A percentile compares a stretch with the other conserved stretches of the same genome.
Conservation (phyloP, 2,113 vertebrate genomes). For the Chroicocephalus ridibundus region DNA sequence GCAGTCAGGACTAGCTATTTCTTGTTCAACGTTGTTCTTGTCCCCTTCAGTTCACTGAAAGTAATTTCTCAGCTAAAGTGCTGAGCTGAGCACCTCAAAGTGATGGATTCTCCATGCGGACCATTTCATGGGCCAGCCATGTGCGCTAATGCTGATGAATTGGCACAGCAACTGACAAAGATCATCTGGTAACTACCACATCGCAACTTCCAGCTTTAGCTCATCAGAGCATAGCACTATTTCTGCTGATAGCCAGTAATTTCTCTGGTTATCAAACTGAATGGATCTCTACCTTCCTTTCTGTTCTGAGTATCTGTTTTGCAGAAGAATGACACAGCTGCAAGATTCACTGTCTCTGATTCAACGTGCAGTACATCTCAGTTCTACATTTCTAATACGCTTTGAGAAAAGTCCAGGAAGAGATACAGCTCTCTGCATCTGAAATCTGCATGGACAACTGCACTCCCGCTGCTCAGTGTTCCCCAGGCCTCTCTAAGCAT, state of each 20-base stretch:
- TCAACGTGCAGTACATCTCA: neutral
- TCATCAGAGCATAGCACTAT: neutral
- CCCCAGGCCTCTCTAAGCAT: neutral
- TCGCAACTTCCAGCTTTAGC: neutral
- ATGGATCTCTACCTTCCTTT: neutral
- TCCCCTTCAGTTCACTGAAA: neutral
- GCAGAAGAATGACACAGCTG: neutral
- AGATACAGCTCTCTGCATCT: neutral
- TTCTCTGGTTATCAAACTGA: neutral
- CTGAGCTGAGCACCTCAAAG: neutral
- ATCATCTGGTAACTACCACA: neutral
- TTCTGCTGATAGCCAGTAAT: neutral
- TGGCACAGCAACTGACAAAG: neutral
- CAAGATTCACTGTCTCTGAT: neutral
- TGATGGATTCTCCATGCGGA: neutral
- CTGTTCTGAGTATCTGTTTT: neutral
- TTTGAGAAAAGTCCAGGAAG: neutral
- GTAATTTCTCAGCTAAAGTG: neutral
- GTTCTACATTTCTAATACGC: neutral
- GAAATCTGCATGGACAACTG: neutral
- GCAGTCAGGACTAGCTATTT: neutral
- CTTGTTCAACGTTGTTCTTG: rapidly evolving
- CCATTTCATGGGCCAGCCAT: neutral
- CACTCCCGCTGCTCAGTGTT: neutral
- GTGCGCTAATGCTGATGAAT: neutral